A percentile compares a stretch with the other conserved stretches of the same genome.
Evolutionary conservation across 2,888 invertebrate genomes (phyloP).

Genomic region (Microplitis manilae): DNA sequence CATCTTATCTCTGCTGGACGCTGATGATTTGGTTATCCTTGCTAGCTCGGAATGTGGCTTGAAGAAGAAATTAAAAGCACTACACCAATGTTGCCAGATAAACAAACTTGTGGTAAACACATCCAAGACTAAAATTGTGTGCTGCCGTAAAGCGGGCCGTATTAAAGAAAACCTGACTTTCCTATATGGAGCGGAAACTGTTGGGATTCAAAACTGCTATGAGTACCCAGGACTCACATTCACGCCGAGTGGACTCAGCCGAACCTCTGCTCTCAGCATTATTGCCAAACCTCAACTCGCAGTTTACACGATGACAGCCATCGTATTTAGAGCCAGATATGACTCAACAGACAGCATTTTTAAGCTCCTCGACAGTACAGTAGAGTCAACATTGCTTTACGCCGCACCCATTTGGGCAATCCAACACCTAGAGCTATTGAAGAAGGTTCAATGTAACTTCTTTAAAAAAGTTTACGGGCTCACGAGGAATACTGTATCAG

Average conservation of each 20-base stretch:
- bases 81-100: constrained; percentile 24
- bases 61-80: constrained; percentile 14
- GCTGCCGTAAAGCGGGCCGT: neutral
- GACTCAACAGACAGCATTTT: too few species aligned
- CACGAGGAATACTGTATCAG: too few species aligned
- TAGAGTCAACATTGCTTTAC: too few species aligned
- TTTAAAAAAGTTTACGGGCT: too few species aligned
- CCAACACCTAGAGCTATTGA: too few species aligned
- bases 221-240: constrained; percentile 41
- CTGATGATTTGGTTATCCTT: constrained; percentile 6
- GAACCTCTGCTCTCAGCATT: neutral
- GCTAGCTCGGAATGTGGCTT: neutral
- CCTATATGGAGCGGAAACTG: neutral
- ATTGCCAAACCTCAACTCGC: constrained; percentile 28
- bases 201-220: constrained; percentile 32
- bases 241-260: constrained; percentile 30
- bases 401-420: too few species aligned
- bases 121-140: constrained; percentile 34
- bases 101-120: constrained; percentile 34
- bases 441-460: too few species aligned
- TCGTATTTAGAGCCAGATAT: too few species aligned
- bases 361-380: too few species aligned
- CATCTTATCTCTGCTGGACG: neutral
- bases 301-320: constrained; percentile 11
- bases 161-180: neutral